Base-by-base conservation (phyloP, 2,113 vertebrate genomes). In the Melospiza melodia region DNA sequence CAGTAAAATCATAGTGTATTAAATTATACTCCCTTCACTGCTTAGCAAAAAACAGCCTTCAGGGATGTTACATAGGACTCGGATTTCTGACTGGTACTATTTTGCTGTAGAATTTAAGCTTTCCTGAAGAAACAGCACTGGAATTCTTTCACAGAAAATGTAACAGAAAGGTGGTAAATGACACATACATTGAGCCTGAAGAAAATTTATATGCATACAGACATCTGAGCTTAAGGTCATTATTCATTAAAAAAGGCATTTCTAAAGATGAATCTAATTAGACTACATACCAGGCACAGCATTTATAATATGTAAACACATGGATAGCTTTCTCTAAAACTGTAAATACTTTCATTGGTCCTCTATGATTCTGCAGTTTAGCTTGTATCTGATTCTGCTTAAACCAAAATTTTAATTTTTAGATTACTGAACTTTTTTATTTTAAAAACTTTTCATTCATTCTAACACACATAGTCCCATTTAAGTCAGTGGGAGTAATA, bases 1-100 rank as follows among this genome's bases (percentile, higher is more conserved):
- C 21, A 18, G 90, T 68, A 85, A 92, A 82, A 96, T 92, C 92
- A 87, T 44, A 82, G 51, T 48, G 57, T 61, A 93, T 94, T 87
- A 92, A 58, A 80, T 92, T 87, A 95, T 84, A 75, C 41, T 87
- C 43, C 41, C 35, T 90, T 94, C 69, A 71, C 28, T 90, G 84
- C 76, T 89, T 88, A 90, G 41, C 57, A 21, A 89, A 85, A 96
- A 84, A 49, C 37, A 78, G 71, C 92, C 87, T 79, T 75, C 41
- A 84, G 88, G 59, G 59, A 85, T 77, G 31, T 71, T 72, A 80
- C 73, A 49, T 1, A 87, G 79, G 27, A 84, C 55, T 65, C 1
- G 1, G 52, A 78, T 94, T 87, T 93, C 61, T 90, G 41, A 91
- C 92, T 88, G 82, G 81, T 92, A 95, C 59, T 81, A 37, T 79